Evolutionary conservation across 2,888 invertebrate genomes (phyloP).

Genomic region (Athetis lepigone): DNA sequence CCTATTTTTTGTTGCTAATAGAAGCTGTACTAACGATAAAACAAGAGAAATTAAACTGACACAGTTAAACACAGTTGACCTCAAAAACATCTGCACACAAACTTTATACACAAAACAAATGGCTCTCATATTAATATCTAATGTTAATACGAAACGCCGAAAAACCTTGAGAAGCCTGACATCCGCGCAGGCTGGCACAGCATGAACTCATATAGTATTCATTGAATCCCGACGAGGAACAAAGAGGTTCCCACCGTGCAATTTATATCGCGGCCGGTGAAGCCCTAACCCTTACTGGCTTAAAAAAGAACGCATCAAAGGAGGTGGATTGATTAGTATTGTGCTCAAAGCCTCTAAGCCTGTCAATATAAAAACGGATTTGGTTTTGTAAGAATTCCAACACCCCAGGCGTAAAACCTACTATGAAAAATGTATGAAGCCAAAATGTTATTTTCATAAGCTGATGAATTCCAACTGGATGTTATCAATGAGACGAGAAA

Average conservation of each 20-base stretch:
- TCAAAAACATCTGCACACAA: conserved; percentile 13
- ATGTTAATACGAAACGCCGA: conserved; percentile 51
- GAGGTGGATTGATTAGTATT: conserved; percentile 53
- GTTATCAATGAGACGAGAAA: not conserved
- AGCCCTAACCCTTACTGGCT: conserved; percentile 41
- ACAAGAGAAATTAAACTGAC: not conserved
- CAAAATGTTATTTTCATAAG: not conserved
- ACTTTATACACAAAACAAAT: conserved; percentile 35
- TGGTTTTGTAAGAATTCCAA: not conserved
- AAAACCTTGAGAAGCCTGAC: conserved; percentile 53
- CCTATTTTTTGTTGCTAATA: too few relatives aligned
- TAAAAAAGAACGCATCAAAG: conserved; percentile 49
- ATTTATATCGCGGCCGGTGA: conserved; percentile 52
- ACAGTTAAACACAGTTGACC: conserved; percentile 7
- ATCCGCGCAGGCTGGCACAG: conserved; percentile 44
- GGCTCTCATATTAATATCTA: conserved; percentile 50
- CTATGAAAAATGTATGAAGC: not conserved
- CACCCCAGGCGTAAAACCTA: not conserved
- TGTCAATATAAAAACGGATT: conserved; percentile 5
- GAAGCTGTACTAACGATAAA: too few relatives aligned
- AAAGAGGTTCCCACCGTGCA: conserved; percentile 55
- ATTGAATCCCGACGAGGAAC: conserved; percentile 59
- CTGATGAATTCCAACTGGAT: conserved; percentile 3
- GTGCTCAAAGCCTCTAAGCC: conserved; percentile 15
- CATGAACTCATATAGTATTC: conserved; percentile 63